Conservation (phyloP, 2,797 vertebrate genomes). For the Cirrhinus mrigala region DNA sequence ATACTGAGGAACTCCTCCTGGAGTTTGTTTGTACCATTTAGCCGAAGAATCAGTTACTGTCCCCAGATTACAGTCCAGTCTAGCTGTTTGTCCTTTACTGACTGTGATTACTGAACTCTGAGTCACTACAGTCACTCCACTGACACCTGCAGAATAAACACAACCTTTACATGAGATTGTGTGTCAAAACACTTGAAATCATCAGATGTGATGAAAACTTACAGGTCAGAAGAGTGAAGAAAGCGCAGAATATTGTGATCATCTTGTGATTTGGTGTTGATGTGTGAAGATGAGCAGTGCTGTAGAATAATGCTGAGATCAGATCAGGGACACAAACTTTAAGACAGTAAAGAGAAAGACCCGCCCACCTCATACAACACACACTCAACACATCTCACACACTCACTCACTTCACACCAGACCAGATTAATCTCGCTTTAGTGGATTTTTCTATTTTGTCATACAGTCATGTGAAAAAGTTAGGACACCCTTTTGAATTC, state of each 20-base stretch:
- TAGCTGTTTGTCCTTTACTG: constrained; percentile 64
- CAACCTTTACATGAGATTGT: constrained; percentile 20
- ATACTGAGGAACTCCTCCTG: constrained; percentile 41
- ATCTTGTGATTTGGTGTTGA: constrained; percentile 48
- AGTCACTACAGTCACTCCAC: constrained; percentile 67
- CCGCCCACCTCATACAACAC: neutral
- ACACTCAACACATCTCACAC: neutral
- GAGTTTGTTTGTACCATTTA: constrained; percentile 54
- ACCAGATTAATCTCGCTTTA: too few relatives aligned
- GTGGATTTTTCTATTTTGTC: too few relatives aligned
- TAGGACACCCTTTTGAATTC: too few relatives aligned
- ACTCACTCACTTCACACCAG: neutral
- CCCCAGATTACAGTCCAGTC: constrained; percentile 60
- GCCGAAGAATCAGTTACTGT: rapidly evolving
- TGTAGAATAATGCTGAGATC: constrained; percentile 25
- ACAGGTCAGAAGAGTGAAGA: constrained; percentile 56
- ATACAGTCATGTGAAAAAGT: too few relatives aligned
- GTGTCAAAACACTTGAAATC: constrained; percentile 11
- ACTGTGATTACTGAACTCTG: constrained; percentile 66
- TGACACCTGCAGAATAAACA: constrained; percentile 64
- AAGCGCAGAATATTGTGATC: constrained; percentile 55
- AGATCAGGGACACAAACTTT: constrained; percentile 15
- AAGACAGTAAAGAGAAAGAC: constrained; percentile 2
- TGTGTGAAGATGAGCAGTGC: constrained; percentile 19
- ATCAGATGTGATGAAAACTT: constrained; percentile 32